phyloP scores from a whole-genome alignment of 92 coral and sea anemone genomes.

The Porites lobata region DNA sequence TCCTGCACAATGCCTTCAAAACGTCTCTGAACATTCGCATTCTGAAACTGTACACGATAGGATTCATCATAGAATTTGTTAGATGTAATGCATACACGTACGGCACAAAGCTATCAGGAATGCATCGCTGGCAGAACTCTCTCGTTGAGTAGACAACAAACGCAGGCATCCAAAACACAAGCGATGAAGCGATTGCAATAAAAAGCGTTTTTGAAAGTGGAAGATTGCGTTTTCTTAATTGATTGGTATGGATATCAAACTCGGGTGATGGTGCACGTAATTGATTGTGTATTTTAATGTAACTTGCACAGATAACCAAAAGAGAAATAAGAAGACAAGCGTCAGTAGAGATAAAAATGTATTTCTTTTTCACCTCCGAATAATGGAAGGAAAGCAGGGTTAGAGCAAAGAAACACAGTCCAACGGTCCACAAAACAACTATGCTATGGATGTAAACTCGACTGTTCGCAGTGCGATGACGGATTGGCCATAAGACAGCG shows the following conservation, averaged over 20 bases:
- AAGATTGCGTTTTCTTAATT: not conserved
- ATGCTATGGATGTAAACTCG: not conserved
- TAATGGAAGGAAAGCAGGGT: not conserved
- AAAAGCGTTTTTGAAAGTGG: not conserved
- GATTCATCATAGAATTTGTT: slow-evolving; percentile 17
- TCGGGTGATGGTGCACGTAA: not conserved
- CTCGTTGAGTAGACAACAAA: not conserved
- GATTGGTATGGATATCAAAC: not conserved
- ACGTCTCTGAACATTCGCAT: not conserved
- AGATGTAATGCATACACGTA: not conserved
- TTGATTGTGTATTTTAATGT: not conserved
- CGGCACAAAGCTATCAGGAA: no score
- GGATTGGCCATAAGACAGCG: not conserved
- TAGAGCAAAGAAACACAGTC: not conserved
- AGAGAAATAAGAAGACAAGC: not conserved
- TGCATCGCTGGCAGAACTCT: not conserved
- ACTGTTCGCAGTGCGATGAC: not conserved
- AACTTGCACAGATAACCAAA: not conserved
- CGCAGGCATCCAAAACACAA: not conserved
- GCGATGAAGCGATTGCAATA: not conserved
- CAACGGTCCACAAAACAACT: not conserved
- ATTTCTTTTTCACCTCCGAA: not conserved
- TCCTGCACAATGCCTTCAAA: not conserved
- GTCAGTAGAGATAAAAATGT: not conserved
- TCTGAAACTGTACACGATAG: slow-evolving; percentile 10